These are phyloP conservation scores for Psittacula echo DNA, from an alignment of 2,797 vertebrate species.

Conservation along the genomic window DNA sequence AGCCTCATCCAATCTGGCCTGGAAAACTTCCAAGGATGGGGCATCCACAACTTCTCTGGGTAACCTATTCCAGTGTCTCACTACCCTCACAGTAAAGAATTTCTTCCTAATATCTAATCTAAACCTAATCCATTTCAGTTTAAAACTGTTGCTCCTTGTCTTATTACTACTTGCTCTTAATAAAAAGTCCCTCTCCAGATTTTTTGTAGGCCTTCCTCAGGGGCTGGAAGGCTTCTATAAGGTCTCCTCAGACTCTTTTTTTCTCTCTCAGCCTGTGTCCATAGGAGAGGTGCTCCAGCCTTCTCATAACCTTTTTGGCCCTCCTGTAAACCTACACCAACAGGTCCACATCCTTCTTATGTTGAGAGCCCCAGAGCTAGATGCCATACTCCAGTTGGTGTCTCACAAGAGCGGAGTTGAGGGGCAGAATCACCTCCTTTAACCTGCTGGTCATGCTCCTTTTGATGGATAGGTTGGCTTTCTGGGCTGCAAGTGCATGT, in stretches of 20 bases:
- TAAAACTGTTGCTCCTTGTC: background rate
- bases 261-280: background rate
- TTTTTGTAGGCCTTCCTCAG: background rate
- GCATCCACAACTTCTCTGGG: background rate
- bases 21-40: background rate
- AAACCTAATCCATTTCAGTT: background rate
- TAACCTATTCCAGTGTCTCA: background rate
- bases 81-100: background rate
- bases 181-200: background rate
- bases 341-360: fast-evolving
- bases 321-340: fast-evolving
- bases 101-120: background rate
- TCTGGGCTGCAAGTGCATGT: background rate
- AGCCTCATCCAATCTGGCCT: background rate
- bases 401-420: background rate
- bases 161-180: background rate
- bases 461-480: background rate
- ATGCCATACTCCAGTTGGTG: fast-evolving
- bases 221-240: background rate
- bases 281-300: background rate
- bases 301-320: background rate
- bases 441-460: fast-evolving
- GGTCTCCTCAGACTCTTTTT: background rate
- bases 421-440: background rate
- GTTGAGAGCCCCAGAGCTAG: background rate